These are phyloP conservation scores for Sepiola atlantica DNA, from an alignment of 2,888 invertebrate genomes.

Conservation along the genomic window DNA sequence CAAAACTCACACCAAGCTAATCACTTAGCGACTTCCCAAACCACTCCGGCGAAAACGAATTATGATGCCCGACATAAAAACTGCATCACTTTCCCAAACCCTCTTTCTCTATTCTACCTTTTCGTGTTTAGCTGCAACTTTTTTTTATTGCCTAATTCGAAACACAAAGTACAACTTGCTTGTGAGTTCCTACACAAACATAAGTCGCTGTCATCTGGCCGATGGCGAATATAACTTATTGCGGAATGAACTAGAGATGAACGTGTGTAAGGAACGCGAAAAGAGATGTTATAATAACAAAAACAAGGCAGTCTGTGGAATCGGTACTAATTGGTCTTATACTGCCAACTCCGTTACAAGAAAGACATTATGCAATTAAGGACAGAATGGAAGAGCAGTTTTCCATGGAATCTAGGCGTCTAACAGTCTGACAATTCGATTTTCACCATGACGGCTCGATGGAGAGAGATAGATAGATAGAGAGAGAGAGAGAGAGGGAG, in stretches of 20 bases:
- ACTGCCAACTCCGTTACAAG: neutral
- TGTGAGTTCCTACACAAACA: neutral
- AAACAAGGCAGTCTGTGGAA: neutral
- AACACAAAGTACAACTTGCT: neutral
- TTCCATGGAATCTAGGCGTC: neutral
- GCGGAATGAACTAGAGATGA: neutral
- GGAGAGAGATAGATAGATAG: no score
- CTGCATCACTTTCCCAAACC: neutral
- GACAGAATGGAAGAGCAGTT: neutral
- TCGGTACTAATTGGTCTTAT: constrained; percentile 18
- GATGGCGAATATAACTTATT: neutral
- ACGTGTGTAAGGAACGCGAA: neutral
- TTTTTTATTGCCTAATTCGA: neutral
- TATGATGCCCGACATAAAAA: neutral
- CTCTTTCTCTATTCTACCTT: neutral
- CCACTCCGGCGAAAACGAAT: neutral
- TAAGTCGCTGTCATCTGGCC: neutral
- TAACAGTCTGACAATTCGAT: constrained; percentile 1
- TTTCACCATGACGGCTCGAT: neutral
- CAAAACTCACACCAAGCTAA: constrained; percentile 9
- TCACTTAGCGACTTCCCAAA: neutral
- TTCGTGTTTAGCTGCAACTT: neutral
- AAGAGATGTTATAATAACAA: neutral
- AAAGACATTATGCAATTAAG: constrained; percentile 19
- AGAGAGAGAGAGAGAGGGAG: neutral